Evolutionary conservation across 2,113 vertebrate species (phyloP).

Genomic region (Melanocharis versteri): DNA sequence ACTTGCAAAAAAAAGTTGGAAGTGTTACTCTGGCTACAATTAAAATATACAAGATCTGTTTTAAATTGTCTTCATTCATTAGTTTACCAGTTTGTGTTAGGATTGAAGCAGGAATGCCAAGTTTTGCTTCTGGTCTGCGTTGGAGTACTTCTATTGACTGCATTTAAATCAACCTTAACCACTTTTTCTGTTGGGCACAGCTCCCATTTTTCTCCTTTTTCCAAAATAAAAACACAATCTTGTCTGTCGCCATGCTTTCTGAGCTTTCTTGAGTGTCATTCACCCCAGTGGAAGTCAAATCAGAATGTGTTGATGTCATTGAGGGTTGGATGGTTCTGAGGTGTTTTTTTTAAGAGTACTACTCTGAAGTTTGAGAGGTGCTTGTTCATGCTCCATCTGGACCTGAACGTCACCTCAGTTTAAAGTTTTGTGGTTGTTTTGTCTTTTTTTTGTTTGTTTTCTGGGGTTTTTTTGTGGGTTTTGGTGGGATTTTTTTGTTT

Average conservation of each 20-base stretch:
- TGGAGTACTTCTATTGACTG: not conserved
- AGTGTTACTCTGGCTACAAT: not conserved
- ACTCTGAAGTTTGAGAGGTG: not conserved
- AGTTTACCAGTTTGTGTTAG: not conserved
- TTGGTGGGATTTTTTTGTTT: not conserved
- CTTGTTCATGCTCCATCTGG: not conserved
- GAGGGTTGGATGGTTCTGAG: not conserved
- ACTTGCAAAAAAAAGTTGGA: not conserved
- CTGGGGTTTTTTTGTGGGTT: not conserved
- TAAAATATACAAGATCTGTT: not conserved
- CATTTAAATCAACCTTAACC: not conserved
- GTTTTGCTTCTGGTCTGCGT: not conserved
- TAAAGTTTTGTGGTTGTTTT: not conserved
- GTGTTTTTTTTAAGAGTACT: not conserved
- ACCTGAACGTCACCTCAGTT: not conserved
- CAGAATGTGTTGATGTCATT: not conserved
- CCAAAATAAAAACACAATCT: not conserved
- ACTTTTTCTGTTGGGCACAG: not conserved
- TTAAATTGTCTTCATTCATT: not conserved
- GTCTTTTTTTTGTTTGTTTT: not conserved
- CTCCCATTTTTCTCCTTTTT: not conserved
- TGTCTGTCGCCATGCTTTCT: not conserved
- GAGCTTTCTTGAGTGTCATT: not conserved
- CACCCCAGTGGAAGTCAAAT: not conserved
- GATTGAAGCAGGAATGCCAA: not conserved